Percentiles rank a stretch among this genome's conserved stretches.
Conservation (phyloP, 2,797 vertebrate species). For the Labeo calbasu region DNA sequence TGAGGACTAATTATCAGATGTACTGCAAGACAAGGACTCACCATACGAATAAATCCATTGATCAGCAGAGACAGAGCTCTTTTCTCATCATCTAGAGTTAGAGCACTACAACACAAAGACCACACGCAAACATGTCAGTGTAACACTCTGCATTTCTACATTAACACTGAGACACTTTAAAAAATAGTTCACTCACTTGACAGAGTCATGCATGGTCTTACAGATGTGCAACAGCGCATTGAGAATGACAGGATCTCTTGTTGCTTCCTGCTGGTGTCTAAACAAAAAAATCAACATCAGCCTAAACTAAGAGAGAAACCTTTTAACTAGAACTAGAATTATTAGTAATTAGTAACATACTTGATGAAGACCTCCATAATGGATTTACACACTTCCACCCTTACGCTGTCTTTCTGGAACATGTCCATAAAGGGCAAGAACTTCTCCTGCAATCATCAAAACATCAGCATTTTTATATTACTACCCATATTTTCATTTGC, state of each 20-base stretch:
- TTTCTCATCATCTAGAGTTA: slow-evolving; percentile 96
- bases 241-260: slow-evolving; percentile 95
- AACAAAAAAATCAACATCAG: background rate
- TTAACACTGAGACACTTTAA: background rate
- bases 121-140: slow-evolving; percentile 12
- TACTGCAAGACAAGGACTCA: slow-evolving; percentile 67
- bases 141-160: background rate
- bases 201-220: slow-evolving; percentile 98
- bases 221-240: slow-evolving; percentile 95
- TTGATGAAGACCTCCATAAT: slow-evolving; percentile 98
- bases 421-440: slow-evolving; percentile 97
- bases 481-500: background rate
- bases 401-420: slow-evolving; percentile 97
- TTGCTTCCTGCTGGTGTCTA: slow-evolving; percentile 92
- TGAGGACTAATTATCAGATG: background rate
- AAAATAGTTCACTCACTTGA: slow-evolving; percentile 84
- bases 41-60: slow-evolving; percentile 96
- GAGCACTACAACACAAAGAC: slow-evolving; percentile 77
- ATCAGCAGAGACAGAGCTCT: slow-evolving; percentile 87
- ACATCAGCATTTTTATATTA: background rate
- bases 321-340: background rate
- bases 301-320: background rate
- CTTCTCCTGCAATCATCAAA: slow-evolving; percentile 83
- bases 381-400: slow-evolving; percentile 94
- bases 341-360: slow-evolving; percentile 72